Base-by-base conservation (phyloP, 2,888 invertebrate species). In the Polyommatus icarus region DNA sequence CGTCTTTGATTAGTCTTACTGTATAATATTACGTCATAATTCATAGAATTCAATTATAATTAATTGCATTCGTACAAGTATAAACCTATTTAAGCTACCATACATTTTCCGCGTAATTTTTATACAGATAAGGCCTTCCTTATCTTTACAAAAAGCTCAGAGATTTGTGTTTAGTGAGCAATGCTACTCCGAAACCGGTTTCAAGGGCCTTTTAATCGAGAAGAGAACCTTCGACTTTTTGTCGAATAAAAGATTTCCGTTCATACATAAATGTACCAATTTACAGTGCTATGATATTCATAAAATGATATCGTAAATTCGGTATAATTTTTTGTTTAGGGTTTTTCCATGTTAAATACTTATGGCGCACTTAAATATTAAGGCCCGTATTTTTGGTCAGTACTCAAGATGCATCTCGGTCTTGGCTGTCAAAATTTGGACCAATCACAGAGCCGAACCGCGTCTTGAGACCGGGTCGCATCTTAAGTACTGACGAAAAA, bases 171-270 rank as follows among this genome's bases (percentile, higher is more conserved):
- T 82, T 82, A 81, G 85, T 83, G 84, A 82, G 83, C 83, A 82
- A 83, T 79, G 82, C 76, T 76, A 81, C 81, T 78, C 79, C 79
- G 77, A 77, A 77, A 83, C 83, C 82, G 82, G 83, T 83, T 82
- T 79, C 79, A 82, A 84, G 84, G 85, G 84, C 84, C 85, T 79
- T 77, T 78, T 80, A 79, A 78, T 71, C 77, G 77, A 78, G 76
- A 76, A 40, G 78, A 77, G 77, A 78, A 79, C 86, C 87, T 87
- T 87, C 84, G 80, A 81, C 80, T 84, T 85, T 84, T 84, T 85
- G 82, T 84, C 79, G 79, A 78, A 83, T 81, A 82, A 81, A 82
- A 82, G 79, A 80, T 84, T 87, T 86, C 85, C 86, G 85, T 83
- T 81, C 84, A 82, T 82, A 79, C 29, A 67, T 67, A 67, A 67